A percentile compares a stretch with the other conserved stretches of the same genome.
Conservation (phyloP, 2,113 vertebrate species). For the Vombatus ursinus region DNA sequence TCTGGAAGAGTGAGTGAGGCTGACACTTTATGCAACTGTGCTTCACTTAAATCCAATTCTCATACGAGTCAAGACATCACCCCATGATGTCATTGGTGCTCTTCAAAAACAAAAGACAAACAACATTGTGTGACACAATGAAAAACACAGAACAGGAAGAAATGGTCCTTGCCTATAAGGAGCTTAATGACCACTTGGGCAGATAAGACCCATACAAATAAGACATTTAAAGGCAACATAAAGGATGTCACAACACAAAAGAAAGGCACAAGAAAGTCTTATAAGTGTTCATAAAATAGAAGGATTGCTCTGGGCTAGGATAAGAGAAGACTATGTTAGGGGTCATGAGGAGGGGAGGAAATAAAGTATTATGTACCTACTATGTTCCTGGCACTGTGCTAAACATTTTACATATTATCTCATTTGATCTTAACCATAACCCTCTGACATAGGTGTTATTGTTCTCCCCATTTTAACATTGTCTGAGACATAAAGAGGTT, state of each 20-base stretch:
- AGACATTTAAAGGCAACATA: background rate
- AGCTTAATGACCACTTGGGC: background rate
- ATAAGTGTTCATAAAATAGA: background rate
- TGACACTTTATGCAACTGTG: too few relatives aligned
- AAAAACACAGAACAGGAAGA: background rate
- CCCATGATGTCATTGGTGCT: too few relatives aligned
- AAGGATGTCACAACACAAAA: background rate
- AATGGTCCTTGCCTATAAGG: background rate
- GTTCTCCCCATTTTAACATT: background rate
- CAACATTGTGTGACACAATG: background rate
- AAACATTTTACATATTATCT: background rate
- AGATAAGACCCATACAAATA: background rate
- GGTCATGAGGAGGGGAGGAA: background rate
- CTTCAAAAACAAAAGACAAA: too few relatives aligned
- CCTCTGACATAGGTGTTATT: background rate
- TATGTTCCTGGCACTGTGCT: background rate
- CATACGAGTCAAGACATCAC: too few relatives aligned
- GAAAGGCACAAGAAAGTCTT: background rate
- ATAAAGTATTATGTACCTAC: rapidly evolving
- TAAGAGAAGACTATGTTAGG: background rate
- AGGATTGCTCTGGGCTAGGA: background rate
- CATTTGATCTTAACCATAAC: background rate
- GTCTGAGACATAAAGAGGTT: background rate
- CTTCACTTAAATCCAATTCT: too few relatives aligned
- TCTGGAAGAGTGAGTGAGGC: too few relatives aligned